phyloP scores from a whole-genome alignment of 2,797 vertebrate species.

The Philypnodon macrostomus region DNA sequence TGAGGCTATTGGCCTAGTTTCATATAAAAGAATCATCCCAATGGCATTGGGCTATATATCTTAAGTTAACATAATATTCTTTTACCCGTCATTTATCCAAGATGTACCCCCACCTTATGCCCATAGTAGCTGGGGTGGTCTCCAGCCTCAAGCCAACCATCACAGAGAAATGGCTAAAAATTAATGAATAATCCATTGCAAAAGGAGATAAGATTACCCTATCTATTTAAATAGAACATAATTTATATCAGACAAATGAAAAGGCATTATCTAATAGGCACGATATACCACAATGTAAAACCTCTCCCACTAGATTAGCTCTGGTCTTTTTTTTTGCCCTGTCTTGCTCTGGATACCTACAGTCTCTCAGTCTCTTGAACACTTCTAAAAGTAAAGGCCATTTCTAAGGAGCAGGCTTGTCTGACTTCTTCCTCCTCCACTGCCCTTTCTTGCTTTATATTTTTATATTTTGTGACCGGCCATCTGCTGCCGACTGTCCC shows the following conservation, averaged over 20 bases:
- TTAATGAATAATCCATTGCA: constrained; percentile 20
- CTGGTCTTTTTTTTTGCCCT: not conserved
- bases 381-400: not conserved
- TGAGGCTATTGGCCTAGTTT: not conserved
- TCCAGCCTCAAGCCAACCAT: constrained; percentile 1
- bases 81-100: not conserved
- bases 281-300: constrained; percentile 1
- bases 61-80: not conserved
- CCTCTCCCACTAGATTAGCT: not conserved
- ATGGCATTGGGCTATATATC: not conserved
- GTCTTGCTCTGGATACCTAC: not conserved
- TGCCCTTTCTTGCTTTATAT: not conserved
- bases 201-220: constrained; percentile 46
- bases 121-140: no score
- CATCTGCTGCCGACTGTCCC: not conserved
- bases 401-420: not conserved
- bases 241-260: constrained; percentile 42
- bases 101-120: not conserved
- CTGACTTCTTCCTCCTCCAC: not conserved
- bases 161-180: constrained; percentile 4
- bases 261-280: constrained; percentile 24
- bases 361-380: not conserved
- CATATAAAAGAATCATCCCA: not conserved
- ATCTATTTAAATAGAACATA: constrained; percentile 40
- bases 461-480: not conserved